These are phyloP conservation scores for Bucco capensis DNA, from an alignment of 2,113 vertebrate genomes.

Conservation along the genomic window DNA sequence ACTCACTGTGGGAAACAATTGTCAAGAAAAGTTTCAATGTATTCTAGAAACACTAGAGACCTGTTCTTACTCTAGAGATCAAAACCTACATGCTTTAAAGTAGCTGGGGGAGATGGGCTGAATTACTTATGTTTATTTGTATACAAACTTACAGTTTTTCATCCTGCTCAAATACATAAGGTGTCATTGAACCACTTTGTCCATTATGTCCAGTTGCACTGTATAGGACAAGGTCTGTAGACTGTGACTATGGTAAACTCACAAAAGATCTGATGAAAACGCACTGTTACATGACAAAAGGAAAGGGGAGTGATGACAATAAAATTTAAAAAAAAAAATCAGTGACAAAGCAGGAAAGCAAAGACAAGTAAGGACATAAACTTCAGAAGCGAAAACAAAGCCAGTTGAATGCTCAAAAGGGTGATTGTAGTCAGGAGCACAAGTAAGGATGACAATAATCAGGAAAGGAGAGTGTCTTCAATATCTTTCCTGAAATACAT, in stretches of 20 bases:
- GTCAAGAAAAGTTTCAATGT: neutral
- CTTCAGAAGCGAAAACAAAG: neutral
- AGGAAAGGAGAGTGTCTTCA: neutral
- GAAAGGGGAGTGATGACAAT: neutral
- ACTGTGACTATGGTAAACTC: neutral
- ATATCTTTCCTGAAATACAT: neutral
- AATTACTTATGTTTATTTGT: neutral
- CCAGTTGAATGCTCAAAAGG: neutral
- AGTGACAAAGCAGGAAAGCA: neutral
- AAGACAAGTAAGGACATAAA: neutral
- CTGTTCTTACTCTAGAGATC: neutral
- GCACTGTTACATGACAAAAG: neutral
- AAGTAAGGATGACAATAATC: neutral
- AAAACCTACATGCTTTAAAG: neutral
- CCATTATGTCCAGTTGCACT: neutral
- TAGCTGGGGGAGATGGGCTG: neutral
- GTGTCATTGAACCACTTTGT: neutral
- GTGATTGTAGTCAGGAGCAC: neutral
- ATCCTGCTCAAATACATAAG: neutral
- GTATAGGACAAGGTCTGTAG: neutral
- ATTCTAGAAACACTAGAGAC: neutral
- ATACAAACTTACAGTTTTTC: neutral
- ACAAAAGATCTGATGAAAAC: neutral
- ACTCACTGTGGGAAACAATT: neutral
- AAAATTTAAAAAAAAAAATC: neutral